phyloP scores from a whole-genome alignment of 2,888 invertebrate genomes.

The Stenichneumon culpator region DNA sequence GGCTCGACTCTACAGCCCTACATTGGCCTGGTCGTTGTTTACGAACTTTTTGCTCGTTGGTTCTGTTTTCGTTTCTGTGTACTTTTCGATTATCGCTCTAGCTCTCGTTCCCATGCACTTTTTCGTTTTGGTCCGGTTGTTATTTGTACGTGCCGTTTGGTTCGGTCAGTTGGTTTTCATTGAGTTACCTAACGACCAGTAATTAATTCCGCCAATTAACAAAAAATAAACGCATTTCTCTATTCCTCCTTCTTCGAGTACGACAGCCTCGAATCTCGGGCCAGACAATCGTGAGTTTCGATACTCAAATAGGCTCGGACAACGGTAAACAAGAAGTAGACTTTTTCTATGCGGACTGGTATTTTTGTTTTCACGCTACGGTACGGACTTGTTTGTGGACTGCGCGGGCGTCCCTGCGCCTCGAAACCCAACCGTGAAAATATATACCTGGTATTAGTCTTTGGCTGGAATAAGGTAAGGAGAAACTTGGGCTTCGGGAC shows the following conservation, averaged over 20 bases:
- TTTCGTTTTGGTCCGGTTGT: too few relatives aligned
- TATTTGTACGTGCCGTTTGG: too few relatives aligned
- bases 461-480: conserved; percentile 30
- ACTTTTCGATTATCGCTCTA: too few relatives aligned
- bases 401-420: conserved; percentile 48
- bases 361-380: background rate
- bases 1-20: too few relatives aligned
- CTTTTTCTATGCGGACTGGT: conserved; percentile 1
- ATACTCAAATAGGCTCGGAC: conserved; percentile 8
- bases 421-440: conserved; percentile 48
- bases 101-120: too few relatives aligned
- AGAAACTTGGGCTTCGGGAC: conserved; percentile 62
- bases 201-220: too few relatives aligned
- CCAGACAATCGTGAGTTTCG: conserved; percentile 7
- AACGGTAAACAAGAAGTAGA: conserved; percentile 2
- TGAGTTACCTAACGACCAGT: too few relatives aligned
- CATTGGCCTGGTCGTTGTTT: too few relatives aligned
- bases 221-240: too few relatives aligned
- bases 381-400: background rate
- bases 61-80: too few relatives aligned
- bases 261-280: background rate
- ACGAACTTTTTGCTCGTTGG: too few relatives aligned
- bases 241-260: background rate
- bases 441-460: conserved; percentile 36
- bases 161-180: too few relatives aligned